phyloP scores from a whole-genome alignment of 2,888 invertebrate species.

The Gnatocerus cornutus region DNA sequence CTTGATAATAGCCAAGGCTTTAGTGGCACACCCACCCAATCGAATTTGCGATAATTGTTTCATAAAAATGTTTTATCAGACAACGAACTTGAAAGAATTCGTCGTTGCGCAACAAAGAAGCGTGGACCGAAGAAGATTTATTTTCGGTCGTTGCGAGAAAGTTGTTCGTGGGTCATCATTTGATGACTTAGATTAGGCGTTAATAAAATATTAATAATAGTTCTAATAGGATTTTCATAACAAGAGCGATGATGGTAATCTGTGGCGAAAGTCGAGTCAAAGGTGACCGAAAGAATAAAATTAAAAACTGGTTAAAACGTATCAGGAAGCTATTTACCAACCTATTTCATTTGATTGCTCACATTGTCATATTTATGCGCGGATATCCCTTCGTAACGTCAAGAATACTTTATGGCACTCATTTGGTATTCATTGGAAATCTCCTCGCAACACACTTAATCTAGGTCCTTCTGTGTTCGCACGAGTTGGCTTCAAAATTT shows the following conservation, averaged over 20 bases:
- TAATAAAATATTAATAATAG: constrained; percentile 11
- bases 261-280: constrained; percentile 19
- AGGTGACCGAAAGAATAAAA: constrained; percentile 12
- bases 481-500: constrained; percentile 6
- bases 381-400: constrained; percentile 4
- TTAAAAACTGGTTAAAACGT: constrained; percentile 1
- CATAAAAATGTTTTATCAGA: constrained; percentile 5
- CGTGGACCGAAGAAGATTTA: constrained; percentile 9
- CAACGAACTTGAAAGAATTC: constrained; percentile 23
- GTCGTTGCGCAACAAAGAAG: constrained; percentile 23
- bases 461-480: constrained; percentile 1
- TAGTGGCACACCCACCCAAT: constrained; percentile 46
- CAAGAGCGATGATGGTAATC: constrained; percentile 13
- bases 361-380: constrained; percentile 3
- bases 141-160: constrained; percentile 13
- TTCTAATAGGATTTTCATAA: constrained; percentile 1
- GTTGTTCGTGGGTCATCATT: constrained; percentile 13
- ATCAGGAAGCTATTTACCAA: background rate
- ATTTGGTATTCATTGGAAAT: constrained; percentile 3
- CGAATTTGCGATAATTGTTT: constrained; percentile 1
- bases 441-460: background rate
- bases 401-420: constrained; percentile 1
- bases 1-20: constrained; percentile 36
- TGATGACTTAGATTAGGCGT: constrained; percentile 10
- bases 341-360: background rate